phyloP scores from a whole-genome alignment of 2,888 invertebrate genomes.

The Spisula subtruncata region DNA sequence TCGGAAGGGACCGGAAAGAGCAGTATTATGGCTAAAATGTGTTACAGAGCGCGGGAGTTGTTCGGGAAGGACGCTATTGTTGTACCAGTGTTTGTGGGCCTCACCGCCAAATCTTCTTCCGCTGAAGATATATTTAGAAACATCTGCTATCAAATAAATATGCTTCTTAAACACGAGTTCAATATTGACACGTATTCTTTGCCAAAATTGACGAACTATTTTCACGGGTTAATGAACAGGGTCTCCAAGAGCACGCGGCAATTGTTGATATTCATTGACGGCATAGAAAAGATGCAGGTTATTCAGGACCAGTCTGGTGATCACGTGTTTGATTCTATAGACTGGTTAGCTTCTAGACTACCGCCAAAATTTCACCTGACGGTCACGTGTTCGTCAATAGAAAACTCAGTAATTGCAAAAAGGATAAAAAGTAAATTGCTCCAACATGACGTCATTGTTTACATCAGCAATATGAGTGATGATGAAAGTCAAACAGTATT shows the following conservation, averaged over 20 bases:
- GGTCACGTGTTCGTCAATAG: slow-evolving; percentile 70
- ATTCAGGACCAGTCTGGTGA: slow-evolving; percentile 59
- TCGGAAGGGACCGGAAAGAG: slow-evolving; percentile 68
- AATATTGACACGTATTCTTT: slow-evolving; percentile 72
- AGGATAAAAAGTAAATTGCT: slow-evolving; percentile 66
- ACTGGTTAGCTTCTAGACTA: slow-evolving; percentile 78
- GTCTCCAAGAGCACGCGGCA: slow-evolving; percentile 73
- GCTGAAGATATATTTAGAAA: slow-evolving; percentile 67
- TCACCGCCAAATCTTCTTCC: slow-evolving; percentile 65
- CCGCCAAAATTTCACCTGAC: slow-evolving; percentile 80
- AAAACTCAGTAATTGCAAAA: slow-evolving; percentile 53
- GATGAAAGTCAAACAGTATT: slow-evolving; percentile 63
- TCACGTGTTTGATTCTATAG: slow-evolving; percentile 64
- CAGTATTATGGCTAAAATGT: slow-evolving; percentile 65
- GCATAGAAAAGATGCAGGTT: slow-evolving; percentile 79
- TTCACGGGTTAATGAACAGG: slow-evolving; percentile 78
- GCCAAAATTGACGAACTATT: slow-evolving; percentile 72
- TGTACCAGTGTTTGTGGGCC: slow-evolving; percentile 69
- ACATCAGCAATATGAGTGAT: slow-evolving; percentile 60
- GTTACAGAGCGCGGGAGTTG: slow-evolving; percentile 66
- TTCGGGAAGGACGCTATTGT: slow-evolving; percentile 73
- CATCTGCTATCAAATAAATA: slow-evolving; percentile 71
- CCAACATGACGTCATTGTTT: slow-evolving; percentile 62
- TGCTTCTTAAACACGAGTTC: slow-evolving; percentile 68
- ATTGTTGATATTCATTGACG: slow-evolving; percentile 69